Evolutionary conservation across 1,140 invertebrate species (phyloP).

Genomic region (Drosophila orosa): DNA sequence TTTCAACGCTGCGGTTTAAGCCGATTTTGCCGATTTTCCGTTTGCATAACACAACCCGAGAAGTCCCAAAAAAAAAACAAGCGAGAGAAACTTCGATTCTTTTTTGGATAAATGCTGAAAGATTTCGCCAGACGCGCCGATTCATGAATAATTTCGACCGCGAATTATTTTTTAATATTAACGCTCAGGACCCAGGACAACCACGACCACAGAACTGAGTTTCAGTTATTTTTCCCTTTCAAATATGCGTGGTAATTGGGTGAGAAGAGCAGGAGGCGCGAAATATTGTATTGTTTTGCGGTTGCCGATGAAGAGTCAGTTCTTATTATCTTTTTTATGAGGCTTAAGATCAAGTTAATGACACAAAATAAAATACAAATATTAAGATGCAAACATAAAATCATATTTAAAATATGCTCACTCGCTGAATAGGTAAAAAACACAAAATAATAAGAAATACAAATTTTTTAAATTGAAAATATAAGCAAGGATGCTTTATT

Average conservation of each 20-base stretch:
- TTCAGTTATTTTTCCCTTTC: constrained; percentile 27
- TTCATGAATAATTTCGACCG: constrained; percentile 72
- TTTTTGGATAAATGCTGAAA: constrained; percentile 68
- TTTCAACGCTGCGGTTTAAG: constrained; percentile 72
- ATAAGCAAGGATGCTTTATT: not conserved
- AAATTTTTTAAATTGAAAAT: not conserved
- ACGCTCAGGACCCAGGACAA: constrained; percentile 52
- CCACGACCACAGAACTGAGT: constrained; percentile 38
- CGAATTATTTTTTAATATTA: constrained; percentile 76
- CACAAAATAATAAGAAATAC: not conserved
- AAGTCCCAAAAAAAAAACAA: not conserved
- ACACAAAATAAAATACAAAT: constrained; percentile 21
- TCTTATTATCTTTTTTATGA: not conserved
- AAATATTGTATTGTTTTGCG: constrained; percentile 64
- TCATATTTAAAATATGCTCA: no score
- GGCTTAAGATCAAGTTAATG: constrained; percentile 50
- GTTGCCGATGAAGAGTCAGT: constrained; percentile 13
- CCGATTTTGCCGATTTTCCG: constrained; percentile 64
- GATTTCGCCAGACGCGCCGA: constrained; percentile 60
- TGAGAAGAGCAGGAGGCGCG: constrained; percentile 25
- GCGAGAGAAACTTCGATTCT: not conserved
- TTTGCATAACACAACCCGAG: constrained; percentile 53
- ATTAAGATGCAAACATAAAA: not conserved
- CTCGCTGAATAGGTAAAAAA: not conserved
- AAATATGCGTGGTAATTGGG: constrained; percentile 32